Conservation (phyloP, 2,113 vertebrate species). For the Sakesphorus luctuosus region DNA sequence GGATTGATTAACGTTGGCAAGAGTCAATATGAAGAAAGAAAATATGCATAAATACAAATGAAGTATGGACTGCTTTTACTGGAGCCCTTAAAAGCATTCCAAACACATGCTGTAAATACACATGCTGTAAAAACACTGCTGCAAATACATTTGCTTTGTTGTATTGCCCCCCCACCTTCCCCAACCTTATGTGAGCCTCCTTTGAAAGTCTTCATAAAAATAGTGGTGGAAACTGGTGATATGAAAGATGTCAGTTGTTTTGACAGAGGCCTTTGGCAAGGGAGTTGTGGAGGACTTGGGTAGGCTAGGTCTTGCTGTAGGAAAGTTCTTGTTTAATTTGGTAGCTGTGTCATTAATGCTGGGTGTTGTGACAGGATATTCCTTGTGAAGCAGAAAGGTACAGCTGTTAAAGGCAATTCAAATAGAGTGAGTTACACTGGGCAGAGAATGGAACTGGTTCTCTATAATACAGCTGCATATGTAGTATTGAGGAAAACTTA, state of each 20-base stretch:
- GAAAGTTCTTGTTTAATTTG: slow-evolving; percentile 14
- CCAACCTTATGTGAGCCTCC: background rate
- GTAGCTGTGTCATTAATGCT: background rate
- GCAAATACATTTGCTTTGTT: slow-evolving; percentile 21
- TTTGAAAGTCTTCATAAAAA: background rate
- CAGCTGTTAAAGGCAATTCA: background rate
- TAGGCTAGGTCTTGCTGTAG: background rate
- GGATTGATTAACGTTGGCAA: slow-evolving; percentile 53
- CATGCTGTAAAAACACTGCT: no score
- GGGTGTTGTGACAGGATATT: background rate
- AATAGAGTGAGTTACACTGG: background rate
- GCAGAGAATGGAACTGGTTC: background rate
- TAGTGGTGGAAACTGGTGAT: background rate
- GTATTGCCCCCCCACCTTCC: rapidly evolving
- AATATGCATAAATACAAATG: slow-evolving; percentile 11
- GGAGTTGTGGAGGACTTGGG: background rate
- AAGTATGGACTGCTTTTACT: slow-evolving; percentile 51
- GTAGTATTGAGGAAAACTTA: background rate
- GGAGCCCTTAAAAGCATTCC: slow-evolving; percentile 18
- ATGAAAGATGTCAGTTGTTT: background rate
- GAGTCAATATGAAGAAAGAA: slow-evolving; percentile 27
- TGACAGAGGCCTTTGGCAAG: background rate
- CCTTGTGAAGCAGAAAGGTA: background rate
- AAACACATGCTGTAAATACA: slow-evolving; percentile 39
- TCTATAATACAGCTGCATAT: background rate